Evolutionary conservation across 2,888 invertebrate species (phyloP), one percentile per base, ranked within the genome.

Genomic region (Acanthosepion lycidas): DNA sequence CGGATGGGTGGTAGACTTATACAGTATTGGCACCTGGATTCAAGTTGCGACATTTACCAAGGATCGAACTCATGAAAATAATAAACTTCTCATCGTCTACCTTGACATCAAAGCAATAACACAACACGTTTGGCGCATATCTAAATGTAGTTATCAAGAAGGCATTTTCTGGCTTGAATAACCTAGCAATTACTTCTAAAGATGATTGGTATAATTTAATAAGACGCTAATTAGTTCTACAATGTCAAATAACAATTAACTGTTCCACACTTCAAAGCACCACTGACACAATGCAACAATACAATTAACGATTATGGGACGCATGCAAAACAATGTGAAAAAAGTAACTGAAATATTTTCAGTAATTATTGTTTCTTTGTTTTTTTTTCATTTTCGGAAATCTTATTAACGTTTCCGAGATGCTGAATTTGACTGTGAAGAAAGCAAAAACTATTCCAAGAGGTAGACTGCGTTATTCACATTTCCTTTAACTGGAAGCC

Each of bases 131-230:
- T 15, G 4, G 51, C 15, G 51, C 51, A 15, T n/a, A n/a, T 78
- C n/a, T 9, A 33, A 78, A 78, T 78, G n/a, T 78, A 78, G 18
- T 78, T 33, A n/a, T 23, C n/a, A n/a, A n/a, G n/a, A 15, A 33
- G 12, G n/a, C n/a, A 78, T 78, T 15, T 78, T 78, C 78, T 78
- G 78, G 33, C n/a, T 12, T 78, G 12, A 78, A 78, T 78, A n/a
- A 78, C n/a, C n/a, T n/a, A n/a, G n/a, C n/a, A 78, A 78, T 78
- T 78, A n/a, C 12, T 78, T 78, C 33, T 78, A 78, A 78, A n/a
- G 78, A 78, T 78, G 78, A 78, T 78, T 78, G 78, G n/a, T 78
- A n/a, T 78, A 78, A 78, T 78, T 78, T 78, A 78, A 78, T 78
- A 78, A 78, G 33, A 9, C 12, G 78, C 8, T n/a, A 78, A 78